Evolutionary conservation across 2,888 invertebrate species (phyloP).

Genomic region (Epistrophe eligans): DNA sequence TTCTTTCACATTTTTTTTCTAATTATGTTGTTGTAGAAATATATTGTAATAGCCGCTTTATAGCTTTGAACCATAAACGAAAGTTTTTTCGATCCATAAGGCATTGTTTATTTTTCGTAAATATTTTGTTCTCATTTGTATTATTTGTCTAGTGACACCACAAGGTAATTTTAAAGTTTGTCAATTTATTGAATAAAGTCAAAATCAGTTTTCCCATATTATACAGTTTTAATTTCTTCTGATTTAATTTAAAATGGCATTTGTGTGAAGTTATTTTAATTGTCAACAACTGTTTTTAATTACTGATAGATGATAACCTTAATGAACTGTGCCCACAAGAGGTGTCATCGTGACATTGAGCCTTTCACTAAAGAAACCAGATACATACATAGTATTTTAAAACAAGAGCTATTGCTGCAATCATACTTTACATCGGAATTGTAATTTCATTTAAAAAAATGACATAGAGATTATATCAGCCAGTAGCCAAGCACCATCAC

Average conservation of each 20-base stretch:
- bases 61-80: too few relatives aligned
- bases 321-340: slow-evolving; percentile 26
- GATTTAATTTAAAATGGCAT: neutral
- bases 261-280: neutral
- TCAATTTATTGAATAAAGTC: too few relatives aligned
- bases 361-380: slow-evolving; percentile 39
- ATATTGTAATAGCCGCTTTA: too few relatives aligned
- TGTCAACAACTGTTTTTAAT: neutral
- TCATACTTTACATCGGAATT: slow-evolving; percentile 20
- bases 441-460: neutral
- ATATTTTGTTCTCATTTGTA: too few relatives aligned
- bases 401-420: slow-evolving; percentile 18
- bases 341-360: slow-evolving; percentile 53
- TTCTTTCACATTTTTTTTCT: too few relatives aligned
- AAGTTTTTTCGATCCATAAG: too few relatives aligned
- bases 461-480: slow-evolving; percentile 15
- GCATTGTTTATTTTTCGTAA: too few relatives aligned
- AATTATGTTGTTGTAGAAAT: too few relatives aligned
- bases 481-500: slow-evolving; percentile 3
- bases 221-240: neutral
- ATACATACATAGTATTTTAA: neutral
- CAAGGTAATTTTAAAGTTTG: too few relatives aligned
- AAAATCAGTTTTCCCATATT: neutral
- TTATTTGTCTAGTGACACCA: too few relatives aligned
- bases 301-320: neutral